phyloP scores from a whole-genome alignment of 2,888 invertebrate genomes.

The Cordilura impudica region DNA sequence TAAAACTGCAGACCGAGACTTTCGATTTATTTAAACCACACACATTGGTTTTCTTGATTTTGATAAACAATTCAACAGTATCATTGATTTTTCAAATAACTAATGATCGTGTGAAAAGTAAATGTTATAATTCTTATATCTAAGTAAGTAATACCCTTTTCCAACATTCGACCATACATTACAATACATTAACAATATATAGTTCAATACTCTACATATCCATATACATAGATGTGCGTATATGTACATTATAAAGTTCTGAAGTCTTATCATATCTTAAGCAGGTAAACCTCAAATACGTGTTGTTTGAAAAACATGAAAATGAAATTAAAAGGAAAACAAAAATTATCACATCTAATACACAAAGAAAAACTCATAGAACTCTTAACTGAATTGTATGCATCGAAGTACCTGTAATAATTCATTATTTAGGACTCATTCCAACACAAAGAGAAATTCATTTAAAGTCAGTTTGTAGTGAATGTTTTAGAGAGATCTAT shows the following conservation, averaged over 20 bases:
- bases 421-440: not conserved
- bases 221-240: no score
- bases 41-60: not conserved
- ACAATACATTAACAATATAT: not conserved
- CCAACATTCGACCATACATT: not conserved
- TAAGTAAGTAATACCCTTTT: not conserved
- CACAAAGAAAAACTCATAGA: not conserved
- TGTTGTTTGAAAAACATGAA: not conserved
- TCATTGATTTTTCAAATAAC: constrained; percentile 22
- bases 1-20: no score
- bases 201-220: constrained; percentile 17
- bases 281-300: constrained; percentile 17
- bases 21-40: not conserved
- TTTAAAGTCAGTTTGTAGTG: no score
- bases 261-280: not conserved
- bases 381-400: not conserved
- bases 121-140: not conserved
- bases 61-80: not conserved
- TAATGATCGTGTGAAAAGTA: constrained; percentile 55
- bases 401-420: constrained; percentile 7
- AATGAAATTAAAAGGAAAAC: constrained; percentile 11
- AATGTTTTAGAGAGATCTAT: no score
- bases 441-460: no score
- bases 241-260: no score
- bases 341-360: constrained; percentile 7